Base-by-base conservation (phyloP, 2,113 vertebrate genomes). In the Anhinga rufa region DNA sequence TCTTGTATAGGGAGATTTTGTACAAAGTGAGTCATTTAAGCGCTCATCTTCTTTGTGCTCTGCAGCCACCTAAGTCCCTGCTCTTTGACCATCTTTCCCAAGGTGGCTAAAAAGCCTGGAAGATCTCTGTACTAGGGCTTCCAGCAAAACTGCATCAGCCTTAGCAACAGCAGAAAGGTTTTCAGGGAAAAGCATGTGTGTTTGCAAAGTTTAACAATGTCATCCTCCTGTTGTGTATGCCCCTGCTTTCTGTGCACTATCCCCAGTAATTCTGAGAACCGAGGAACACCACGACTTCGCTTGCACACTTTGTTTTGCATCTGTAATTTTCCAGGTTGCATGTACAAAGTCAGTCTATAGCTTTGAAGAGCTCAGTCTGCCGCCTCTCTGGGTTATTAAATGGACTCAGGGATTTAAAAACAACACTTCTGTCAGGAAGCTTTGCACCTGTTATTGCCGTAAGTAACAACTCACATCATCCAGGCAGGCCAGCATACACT, bases 261-360 rank as follows among this genome's bases (percentile, higher is more conserved):
- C 36, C 32, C 46, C 32, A 51, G n/a, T 26, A 88, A 78, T 88
- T 94, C 86, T 86, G 79, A 51, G 93, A 96, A 86, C 42, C 1
- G 1, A 75, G 36, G 81, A 70, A 54, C 86, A 62, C 28, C 0
- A 0, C 2, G 3, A 46, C 69, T 94, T 83, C 3, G 2, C 25
- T 77, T 61, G 8, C 51, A 65, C 2, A 0, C 19, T 51, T 75
- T 2, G 4, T 75, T 95, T 90, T 87, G 31, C 69, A 64, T 28
- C 51, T 0, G 0, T 78, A 68, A 82, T 68, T 61, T 60, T 69
- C 57, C 49, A 8, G 75, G 77, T 5, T 79, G 40, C 57, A 5
- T 6, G 57, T 34, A 44, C 1, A 0, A 28, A 75, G 72, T 40
- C 8, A 2, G 51, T n/a, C 42, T 38, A 4, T 0, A 5, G 52